phyloP scores from a whole-genome alignment of 2,888 invertebrate species.

The Carterocephalus palaemon region DNA sequence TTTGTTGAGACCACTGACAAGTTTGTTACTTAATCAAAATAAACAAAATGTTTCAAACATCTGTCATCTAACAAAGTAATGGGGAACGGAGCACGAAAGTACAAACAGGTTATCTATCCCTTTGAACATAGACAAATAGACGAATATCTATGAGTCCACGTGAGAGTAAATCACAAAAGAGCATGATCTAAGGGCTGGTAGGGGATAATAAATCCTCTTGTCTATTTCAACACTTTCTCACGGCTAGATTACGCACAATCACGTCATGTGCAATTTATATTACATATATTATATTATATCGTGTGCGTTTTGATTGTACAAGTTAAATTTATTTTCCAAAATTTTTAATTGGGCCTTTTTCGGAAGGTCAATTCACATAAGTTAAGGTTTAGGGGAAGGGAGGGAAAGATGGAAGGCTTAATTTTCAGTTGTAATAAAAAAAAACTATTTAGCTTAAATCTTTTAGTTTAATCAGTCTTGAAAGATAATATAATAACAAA shows the following conservation, averaged over 20 bases:
- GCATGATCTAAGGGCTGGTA: conserved; percentile 34
- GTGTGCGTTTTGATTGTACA: no score
- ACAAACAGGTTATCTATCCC: conserved; percentile 62
- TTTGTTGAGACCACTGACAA: no score
- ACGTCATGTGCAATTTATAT: conserved; percentile 34
- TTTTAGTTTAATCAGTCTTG: no score
- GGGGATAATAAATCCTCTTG: conserved; percentile 46
- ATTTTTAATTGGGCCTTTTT: no score
- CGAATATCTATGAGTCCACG: conserved; percentile 43
- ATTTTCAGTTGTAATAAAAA: no score
- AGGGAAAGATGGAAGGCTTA: no score
- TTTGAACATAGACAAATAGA: conserved; percentile 59
- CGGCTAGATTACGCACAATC: conserved; percentile 38
- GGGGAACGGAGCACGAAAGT: conserved; percentile 40
- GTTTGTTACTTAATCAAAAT: conserved; percentile 6
- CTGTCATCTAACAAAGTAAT: conserved; percentile 33
- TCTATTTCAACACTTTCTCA: conserved; percentile 60
- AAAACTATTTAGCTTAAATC: no score
- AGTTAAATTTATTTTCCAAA: no score
- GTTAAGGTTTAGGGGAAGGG: no score
- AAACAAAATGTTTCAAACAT: conserved; percentile 22
- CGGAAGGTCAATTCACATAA: no score
- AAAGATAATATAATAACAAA: no score
- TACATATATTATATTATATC: no score
- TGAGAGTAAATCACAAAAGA: conserved; percentile 44